Conservation (phyloP, 2,113 vertebrate genomes). For the Fulmarus glacialis region DNA sequence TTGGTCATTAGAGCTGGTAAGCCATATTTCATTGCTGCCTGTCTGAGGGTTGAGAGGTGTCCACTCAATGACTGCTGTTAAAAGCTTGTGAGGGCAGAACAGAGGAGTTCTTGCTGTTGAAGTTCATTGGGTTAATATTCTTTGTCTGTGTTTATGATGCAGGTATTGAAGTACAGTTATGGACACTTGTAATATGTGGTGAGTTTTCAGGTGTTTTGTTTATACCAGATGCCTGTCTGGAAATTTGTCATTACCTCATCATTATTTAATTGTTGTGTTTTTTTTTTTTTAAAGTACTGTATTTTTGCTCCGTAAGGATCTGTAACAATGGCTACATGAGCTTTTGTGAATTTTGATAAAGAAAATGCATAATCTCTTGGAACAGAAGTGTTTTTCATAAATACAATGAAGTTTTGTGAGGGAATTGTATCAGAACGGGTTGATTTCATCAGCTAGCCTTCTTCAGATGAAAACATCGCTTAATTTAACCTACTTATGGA, state of each 20-base stretch:
- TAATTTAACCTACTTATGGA: not conserved
- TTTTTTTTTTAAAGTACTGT: not conserved
- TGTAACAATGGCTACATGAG: not conserved
- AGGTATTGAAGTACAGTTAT: not conserved
- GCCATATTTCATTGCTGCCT: not conserved
- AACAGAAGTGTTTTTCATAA: not conserved
- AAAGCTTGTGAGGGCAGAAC: not conserved
- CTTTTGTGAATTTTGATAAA: not conserved
- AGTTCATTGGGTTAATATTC: rapidly evolving
- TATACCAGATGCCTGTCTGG: not conserved
- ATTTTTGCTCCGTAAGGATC: not conserved
- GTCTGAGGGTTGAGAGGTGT: not conserved
- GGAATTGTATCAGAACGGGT: not conserved
- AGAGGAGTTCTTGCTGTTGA: not conserved
- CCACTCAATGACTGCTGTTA: not conserved
- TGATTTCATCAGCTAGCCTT: not conserved
- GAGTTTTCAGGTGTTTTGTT: not conserved
- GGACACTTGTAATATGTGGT: not conserved
- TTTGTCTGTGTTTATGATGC: not conserved
- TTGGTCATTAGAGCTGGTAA: not conserved
- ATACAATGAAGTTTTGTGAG: not conserved
- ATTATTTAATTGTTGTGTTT: not conserved
- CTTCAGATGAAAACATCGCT: not conserved
- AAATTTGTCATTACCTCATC: not conserved
- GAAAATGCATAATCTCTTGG: not conserved